phyloP scores from a whole-genome alignment of 2,113 vertebrate species.

The Xyrauchen texanus region DNA sequence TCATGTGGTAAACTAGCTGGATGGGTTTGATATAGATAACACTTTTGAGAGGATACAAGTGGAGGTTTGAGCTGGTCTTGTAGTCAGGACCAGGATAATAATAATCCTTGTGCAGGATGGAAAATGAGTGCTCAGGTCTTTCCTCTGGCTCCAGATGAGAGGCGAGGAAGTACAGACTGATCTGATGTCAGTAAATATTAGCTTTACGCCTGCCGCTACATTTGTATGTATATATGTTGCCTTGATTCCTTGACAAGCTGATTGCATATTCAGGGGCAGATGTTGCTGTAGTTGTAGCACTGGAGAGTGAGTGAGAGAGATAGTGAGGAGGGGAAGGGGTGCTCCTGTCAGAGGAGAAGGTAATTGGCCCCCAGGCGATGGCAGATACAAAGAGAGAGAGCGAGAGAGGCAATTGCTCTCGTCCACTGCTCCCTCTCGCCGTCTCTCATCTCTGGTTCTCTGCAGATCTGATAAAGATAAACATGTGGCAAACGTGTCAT shows the following conservation, averaged over 20 bases:
- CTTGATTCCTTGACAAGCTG: slow-evolving; percentile 69
- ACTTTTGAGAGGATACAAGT: background rate
- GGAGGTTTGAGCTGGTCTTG: background rate
- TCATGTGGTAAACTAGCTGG: no score
- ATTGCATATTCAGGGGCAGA: slow-evolving; percentile 82
- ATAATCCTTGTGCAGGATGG: slow-evolving; percentile 1
- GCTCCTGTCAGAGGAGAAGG: slow-evolving; percentile 76
- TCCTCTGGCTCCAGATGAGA: slow-evolving; percentile 50
- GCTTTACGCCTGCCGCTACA: slow-evolving; percentile 61
- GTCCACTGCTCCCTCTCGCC: slow-evolving; percentile 28
- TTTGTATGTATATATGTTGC: slow-evolving; percentile 51
- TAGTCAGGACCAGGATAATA: background rate
- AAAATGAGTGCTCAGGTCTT: slow-evolving; percentile 53
- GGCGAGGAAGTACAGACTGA: slow-evolving; percentile 65
- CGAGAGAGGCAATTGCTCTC: slow-evolving; percentile 48
- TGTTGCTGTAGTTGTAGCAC: slow-evolving; percentile 66
- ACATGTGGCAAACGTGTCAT: slow-evolving; percentile 80
- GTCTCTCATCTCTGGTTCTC: slow-evolving; percentile 62
- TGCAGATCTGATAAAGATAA: slow-evolving; percentile 84
- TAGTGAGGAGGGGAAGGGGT: slow-evolving; percentile 38
- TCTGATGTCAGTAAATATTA: slow-evolving; percentile 80
- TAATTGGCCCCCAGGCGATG: slow-evolving; percentile 83
- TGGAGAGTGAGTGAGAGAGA: slow-evolving; percentile 49
- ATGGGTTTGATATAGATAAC: background rate
- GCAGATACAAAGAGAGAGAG: slow-evolving; percentile 66